Evolutionary conservation across 2,888 invertebrate genomes (phyloP), one percentile per base, ranked within the genome.

Genomic region (Autographa gamma): DNA sequence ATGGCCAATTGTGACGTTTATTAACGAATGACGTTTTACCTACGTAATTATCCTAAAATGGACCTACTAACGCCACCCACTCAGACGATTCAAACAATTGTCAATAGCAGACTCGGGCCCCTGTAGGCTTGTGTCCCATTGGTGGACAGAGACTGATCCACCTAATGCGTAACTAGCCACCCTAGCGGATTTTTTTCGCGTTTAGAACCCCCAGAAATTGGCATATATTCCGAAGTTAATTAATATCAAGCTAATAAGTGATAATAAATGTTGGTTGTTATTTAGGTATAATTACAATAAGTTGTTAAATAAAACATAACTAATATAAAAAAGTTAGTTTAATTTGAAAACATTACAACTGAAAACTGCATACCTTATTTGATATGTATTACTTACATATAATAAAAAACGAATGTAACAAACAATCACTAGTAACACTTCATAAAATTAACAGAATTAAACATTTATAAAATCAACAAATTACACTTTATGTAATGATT

Each of bases 221-320:
- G n/a, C n/a, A 16, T 43, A 16, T 43, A 16, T 25, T 7, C 13
- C 8, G 9, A 25, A 25, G 19, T 25, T 25, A 56, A 56, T 25
- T 25, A 56, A 56, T 56, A 56, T 56, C 54, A 25, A 38, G 34
- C 18, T 41, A 31, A 32, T 60, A 56, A 74, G 71, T 60, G 60
- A 67, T 71, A 75, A 66, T 60, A 76, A 71, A 48, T 63, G 70
- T 77, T 82, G 74, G 58, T 79, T 79, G 77, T 71, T 81, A 79
- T 73, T 67, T 80, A 83, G 64, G 76, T 84, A 56, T 84, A 81
- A 72, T 77, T 74, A 77, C 79, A 58, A 75, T 86, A 85, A 77
- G 76, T 80, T 83, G 80, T 76, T 79, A 63, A 82, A 77, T 74
- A 73, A 80, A 76, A 77, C 48, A 43, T 18, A 34, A 19, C 67